A percentile compares a stretch with the other conserved stretches of the same genome.
Conservation (phyloP, 2,888 invertebrate genomes). For the Sisyra terminalis region DNA sequence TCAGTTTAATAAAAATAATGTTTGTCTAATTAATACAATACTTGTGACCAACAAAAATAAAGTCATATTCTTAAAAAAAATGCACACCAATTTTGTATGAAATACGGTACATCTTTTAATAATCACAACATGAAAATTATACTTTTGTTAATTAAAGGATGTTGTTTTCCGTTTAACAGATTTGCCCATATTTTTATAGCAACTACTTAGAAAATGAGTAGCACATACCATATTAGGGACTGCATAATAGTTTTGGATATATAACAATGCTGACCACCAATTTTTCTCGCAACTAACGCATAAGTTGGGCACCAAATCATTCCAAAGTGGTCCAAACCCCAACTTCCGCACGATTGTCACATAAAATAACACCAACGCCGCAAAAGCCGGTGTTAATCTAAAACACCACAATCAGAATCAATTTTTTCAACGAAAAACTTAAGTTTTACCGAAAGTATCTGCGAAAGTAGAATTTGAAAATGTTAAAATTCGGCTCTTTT, state of each 20-base stretch:
- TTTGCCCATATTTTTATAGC: too few relatives aligned
- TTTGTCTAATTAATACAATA: too few relatives aligned
- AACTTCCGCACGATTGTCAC: conserved; percentile 21
- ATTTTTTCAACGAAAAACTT: background rate
- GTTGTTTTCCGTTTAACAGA: too few relatives aligned
- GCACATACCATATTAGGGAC: conserved; percentile 16
- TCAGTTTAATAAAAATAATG: too few relatives aligned
- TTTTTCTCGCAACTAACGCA: conserved; percentile 22
- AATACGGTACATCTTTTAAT: too few relatives aligned
- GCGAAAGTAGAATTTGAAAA: background rate
- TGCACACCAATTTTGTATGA: too few relatives aligned
- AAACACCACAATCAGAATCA: background rate
- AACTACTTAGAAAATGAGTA: too few relatives aligned
- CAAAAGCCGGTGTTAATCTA: background rate
- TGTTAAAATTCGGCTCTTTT: background rate
- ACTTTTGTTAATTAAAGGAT: too few relatives aligned
- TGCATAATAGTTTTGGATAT: conserved; percentile 30
- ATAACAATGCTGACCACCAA: conserved; percentile 32
- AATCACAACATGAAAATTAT: too few relatives aligned
- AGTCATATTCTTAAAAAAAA: too few relatives aligned
- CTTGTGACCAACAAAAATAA: too few relatives aligned
- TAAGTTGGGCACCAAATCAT: background rate
- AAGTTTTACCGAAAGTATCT: conserved; percentile 4
- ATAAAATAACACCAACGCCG: conserved; percentile 23
- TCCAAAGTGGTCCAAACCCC: background rate